phyloP scores from a whole-genome alignment of 2,113 vertebrate species.

The Piprites chloris region DNA sequence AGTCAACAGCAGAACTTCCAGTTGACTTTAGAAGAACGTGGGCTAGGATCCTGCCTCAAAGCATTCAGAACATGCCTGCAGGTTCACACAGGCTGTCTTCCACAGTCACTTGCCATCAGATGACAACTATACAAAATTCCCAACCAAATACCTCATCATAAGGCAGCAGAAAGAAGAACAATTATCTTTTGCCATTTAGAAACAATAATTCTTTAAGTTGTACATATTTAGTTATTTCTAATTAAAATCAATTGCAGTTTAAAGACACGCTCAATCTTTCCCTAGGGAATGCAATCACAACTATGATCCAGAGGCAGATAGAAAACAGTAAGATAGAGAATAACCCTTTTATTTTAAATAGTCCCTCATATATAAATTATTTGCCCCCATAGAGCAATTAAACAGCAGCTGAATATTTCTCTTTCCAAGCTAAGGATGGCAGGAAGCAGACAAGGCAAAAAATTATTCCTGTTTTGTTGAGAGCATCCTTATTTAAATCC shows the following conservation, averaged over 20 bases:
- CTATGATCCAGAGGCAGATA: background rate
- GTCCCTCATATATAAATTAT: constrained; percentile 14
- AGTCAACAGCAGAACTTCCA: background rate
- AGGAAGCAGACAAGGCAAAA: constrained; percentile 2
- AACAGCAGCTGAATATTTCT: background rate
- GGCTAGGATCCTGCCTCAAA: background rate
- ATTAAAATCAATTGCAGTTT: constrained; percentile 19
- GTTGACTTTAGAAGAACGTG: background rate
- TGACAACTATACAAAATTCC: background rate
- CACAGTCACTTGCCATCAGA: background rate
- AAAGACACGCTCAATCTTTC: background rate
- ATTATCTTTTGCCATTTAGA: background rate
- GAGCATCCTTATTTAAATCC: background rate
- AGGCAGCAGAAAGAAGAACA: background rate
- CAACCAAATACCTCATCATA: background rate
- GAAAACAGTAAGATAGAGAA: background rate
- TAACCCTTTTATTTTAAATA: constrained; percentile 15
- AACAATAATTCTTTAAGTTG: background rate
- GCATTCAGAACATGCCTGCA: background rate
- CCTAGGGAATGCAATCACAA: background rate
- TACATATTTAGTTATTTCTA: constrained; percentile 5
- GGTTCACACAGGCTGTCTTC: background rate
- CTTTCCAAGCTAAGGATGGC: background rate
- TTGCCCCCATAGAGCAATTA: constrained; percentile 16
- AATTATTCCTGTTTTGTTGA: constrained; percentile 10